Percentiles rank a stretch among this genome's conserved stretches.
Evolutionary conservation across 2,113 vertebrate genomes (phyloP).

Genomic region (Willisornis vidua): DNA sequence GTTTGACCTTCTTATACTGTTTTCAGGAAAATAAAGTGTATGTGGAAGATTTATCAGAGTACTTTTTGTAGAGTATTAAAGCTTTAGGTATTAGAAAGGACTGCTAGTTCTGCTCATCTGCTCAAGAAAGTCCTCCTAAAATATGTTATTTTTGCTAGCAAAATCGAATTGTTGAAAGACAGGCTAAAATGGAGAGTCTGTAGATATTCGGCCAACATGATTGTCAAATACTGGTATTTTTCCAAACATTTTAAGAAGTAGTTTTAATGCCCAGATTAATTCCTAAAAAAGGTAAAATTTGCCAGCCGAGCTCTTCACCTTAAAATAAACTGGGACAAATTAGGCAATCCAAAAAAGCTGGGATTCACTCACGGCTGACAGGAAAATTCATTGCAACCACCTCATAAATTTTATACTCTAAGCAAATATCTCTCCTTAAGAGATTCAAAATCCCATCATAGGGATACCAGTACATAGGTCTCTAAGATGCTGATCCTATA

Average conservation of each 20-base stretch:
- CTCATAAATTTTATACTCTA: neutral
- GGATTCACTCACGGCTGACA: neutral
- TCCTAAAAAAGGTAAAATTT: neutral
- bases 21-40: neutral
- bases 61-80: neutral
- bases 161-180: neutral
- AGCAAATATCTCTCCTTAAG: neutral
- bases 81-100: neutral
- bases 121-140: neutral
- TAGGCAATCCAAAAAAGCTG: neutral
- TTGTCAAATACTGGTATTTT: neutral
- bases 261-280: neutral
- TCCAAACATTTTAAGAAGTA: neutral
- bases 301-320: neutral
- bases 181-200: neutral
- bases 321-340: neutral
- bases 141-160: neutral
- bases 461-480: neutral
- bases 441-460: neutral
- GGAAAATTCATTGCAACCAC: neutral
- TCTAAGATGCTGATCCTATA: neutral
- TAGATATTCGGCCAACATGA: neutral
- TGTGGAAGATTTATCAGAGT: neutral
- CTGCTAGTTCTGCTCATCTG: neutral
- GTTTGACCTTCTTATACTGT: neutral